Evolutionary conservation across 2,888 invertebrate species (phyloP).

Genomic region (Drymonia ruficornis): DNA sequence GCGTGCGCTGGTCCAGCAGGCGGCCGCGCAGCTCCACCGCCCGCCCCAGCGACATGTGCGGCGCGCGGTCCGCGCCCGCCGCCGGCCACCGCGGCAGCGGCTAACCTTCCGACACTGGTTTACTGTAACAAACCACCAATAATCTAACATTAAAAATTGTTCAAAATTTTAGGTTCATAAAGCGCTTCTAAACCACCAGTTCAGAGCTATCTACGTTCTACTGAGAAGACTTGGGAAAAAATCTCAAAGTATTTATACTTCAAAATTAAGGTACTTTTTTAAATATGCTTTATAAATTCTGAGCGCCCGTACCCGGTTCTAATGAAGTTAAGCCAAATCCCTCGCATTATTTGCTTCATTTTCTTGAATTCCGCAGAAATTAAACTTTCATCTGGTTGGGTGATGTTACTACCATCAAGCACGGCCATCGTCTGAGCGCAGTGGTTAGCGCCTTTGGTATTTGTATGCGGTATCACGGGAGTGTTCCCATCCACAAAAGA

Average conservation of each 20-base stretch:
- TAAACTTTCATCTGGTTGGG: constrained; percentile 10
- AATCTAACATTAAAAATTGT: neutral
- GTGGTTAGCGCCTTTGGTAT: constrained; percentile 43
- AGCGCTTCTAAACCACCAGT: too few species aligned
- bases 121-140: constrained; percentile 10
- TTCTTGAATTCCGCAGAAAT: constrained; percentile 24
- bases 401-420: neutral
- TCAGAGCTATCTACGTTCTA: too few species aligned
- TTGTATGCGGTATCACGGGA: constrained; percentile 33
- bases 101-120: constrained; percentile 24
- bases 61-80: constrained; percentile 29
- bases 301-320: constrained; percentile 33
- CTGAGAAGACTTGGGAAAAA: too few species aligned
- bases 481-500: constrained; percentile 41
- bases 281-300: neutral
- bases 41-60: constrained; percentile 50
- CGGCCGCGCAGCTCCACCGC: constrained; percentile 36
- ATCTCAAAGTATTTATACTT: too few species aligned
- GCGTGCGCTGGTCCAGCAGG: constrained; percentile 32
- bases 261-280: neutral
- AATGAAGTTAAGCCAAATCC: constrained; percentile 44
- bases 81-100: constrained; percentile 49
- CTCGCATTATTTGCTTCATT: constrained; percentile 31
- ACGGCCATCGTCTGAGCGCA: too few species aligned
- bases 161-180: too few species aligned